Percentiles rank a stretch among this genome's conserved stretches.
phyloP scores from a whole-genome alignment of 1,140 invertebrate genomes.

The Brachystomella parvula region DNA sequence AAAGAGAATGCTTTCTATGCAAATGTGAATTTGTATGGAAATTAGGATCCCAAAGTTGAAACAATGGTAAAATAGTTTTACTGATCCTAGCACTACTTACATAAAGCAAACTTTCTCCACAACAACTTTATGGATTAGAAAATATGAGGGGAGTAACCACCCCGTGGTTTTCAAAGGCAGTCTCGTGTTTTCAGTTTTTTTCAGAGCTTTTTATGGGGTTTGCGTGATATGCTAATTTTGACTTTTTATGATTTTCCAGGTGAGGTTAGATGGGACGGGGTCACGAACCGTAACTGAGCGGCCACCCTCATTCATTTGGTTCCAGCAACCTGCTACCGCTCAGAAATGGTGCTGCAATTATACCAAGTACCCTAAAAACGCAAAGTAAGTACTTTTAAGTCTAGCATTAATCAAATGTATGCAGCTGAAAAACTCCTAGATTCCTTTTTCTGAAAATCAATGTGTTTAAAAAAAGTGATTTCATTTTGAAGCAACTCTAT shows the following conservation, averaged over 20 bases:
- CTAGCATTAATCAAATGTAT: neutral
- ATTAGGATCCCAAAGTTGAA: no score
- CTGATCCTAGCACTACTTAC: neutral
- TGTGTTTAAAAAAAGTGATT: neutral
- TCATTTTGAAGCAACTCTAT: neutral
- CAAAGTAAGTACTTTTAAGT: slow-evolving; percentile 74
- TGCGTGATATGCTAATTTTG: slow-evolving; percentile 1
- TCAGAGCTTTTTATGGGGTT: neutral
- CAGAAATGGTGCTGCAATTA: slow-evolving; percentile 39
- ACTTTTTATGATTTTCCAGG: slow-evolving; percentile 45
- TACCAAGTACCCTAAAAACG: slow-evolving; percentile 64
- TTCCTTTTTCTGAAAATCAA: neutral
- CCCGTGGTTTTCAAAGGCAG: no score
- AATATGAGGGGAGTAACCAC: no score
- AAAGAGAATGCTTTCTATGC: neutral
- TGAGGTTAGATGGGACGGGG: slow-evolving; percentile 68
- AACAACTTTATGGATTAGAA: no score
- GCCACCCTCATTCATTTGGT: slow-evolving; percentile 48
- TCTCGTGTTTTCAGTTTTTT: no score
- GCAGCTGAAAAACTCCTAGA: neutral
- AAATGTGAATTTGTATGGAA: no score
- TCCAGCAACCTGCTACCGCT: slow-evolving; percentile 41
- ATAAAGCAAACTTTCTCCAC: neutral
- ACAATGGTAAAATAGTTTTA: neutral
- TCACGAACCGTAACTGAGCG: slow-evolving; percentile 74